phyloP scores from a whole-genome alignment of 2,797 vertebrate species.

The Oryzias sinensis region DNA sequence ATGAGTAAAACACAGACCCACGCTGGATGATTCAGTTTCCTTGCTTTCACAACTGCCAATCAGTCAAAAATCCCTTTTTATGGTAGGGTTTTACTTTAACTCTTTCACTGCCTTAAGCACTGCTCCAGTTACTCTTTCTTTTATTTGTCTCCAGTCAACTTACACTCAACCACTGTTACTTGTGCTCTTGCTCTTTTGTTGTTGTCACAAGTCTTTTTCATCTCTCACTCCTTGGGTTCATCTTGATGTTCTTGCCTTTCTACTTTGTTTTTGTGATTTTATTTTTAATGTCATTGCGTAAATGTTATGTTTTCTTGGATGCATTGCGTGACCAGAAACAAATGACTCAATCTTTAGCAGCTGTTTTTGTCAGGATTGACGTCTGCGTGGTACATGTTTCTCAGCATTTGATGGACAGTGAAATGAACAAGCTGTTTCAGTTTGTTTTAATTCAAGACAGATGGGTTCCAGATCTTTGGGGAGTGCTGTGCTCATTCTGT shows the following conservation, averaged over 20 bases:
- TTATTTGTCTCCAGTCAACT: neutral
- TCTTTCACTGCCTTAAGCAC: neutral
- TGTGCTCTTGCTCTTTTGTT: no score
- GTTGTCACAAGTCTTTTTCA: neutral
- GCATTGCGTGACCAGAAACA: slow-evolving; percentile 17
- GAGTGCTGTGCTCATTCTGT: neutral
- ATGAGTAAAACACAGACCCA: neutral
- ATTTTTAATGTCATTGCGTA: neutral
- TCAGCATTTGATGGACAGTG: slow-evolving; percentile 19
- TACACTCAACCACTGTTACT: neutral
- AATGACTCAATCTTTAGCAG: slow-evolving; percentile 26
- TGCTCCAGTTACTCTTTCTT: neutral
- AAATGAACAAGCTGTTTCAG: slow-evolving; percentile 5
- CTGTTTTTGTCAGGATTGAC: slow-evolving; percentile 24
- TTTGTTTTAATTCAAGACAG: slow-evolving; percentile 25
- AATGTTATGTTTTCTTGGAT: slow-evolving; percentile 16
- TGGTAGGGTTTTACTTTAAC: neutral
- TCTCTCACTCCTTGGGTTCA: neutral
- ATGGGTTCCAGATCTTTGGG: neutral
- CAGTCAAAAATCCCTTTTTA: neutral
- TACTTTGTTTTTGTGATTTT: neutral
- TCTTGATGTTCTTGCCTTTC: neutral
- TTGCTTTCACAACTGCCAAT: neutral
- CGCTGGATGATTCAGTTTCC: neutral
- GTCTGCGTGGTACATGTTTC: neutral